Conservation (phyloP, 2,113 vertebrate genomes). For the Lagopus muta region DNA sequence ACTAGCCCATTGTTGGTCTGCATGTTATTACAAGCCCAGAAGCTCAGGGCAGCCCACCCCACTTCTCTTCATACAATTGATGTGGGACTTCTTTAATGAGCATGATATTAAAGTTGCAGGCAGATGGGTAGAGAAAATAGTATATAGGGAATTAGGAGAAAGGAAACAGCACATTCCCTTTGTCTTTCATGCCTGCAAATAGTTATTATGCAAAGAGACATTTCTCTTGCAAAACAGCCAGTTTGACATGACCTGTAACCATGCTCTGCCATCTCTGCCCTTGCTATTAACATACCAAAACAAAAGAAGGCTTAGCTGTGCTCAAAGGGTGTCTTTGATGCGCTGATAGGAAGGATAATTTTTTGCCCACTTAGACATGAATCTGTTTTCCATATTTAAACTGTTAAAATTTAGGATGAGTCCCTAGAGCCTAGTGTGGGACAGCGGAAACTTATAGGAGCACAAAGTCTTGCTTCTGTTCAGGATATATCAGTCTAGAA, state of each 20-base stretch:
- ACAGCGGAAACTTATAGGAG: not conserved
- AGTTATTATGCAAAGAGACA: not conserved
- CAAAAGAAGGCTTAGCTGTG: not conserved
- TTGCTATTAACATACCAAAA: not conserved
- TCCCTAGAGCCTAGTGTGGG: not conserved
- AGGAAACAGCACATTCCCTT: not conserved
- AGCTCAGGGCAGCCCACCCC: not conserved
- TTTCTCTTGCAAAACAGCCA: not conserved
- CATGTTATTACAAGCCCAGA: not conserved
- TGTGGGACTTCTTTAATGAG: conserved; percentile 35
- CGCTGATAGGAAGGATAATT: not conserved
- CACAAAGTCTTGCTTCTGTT: not conserved
- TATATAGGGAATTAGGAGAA: not conserved
- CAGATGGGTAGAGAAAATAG: conserved; percentile 3
- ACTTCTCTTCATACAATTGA: not conserved
- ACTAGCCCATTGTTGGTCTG: conserved; percentile 20
- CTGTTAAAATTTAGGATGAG: not conserved
- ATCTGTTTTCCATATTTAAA: not conserved
- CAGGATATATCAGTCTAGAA: not conserved
- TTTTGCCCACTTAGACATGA: not conserved
- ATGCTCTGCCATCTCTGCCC: not conserved
- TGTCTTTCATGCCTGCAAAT: not conserved
- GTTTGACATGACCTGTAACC: not conserved
- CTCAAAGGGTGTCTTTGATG: not conserved
- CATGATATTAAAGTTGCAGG: not conserved